phyloP scores from a whole-genome alignment of 2,797 vertebrate species.

The Denticeps clupeoides region DNA sequence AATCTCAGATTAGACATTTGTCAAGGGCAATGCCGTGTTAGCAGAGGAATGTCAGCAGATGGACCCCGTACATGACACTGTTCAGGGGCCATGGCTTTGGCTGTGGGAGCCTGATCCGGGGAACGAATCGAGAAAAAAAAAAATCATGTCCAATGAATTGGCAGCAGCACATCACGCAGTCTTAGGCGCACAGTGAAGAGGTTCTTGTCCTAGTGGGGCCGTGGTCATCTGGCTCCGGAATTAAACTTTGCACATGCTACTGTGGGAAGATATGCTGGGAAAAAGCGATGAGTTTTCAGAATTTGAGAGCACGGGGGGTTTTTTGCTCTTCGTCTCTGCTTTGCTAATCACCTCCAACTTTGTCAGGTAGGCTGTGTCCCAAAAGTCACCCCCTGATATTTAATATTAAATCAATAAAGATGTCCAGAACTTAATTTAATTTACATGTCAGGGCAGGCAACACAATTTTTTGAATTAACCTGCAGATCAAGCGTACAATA shows the following conservation, averaged over 20 bases:
- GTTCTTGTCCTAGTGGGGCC: too few relatives aligned
- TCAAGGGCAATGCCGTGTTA: constrained; percentile 24
- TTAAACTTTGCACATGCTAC: constrained; percentile 1
- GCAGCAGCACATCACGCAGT: too few relatives aligned
- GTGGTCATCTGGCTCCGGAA: not conserved
- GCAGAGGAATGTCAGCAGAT: constrained; percentile 27
- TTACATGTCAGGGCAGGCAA: too few relatives aligned
- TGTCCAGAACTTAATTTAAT: not conserved
- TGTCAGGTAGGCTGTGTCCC: constrained; percentile 5
- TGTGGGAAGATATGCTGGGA: not conserved
- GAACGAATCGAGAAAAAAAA: constrained; percentile 8
- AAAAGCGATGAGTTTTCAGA: constrained; percentile 10
- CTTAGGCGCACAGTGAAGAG: too few relatives aligned
- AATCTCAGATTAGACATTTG: constrained; percentile 18
- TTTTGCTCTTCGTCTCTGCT: not conserved
- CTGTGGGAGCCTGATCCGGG: constrained; percentile 14
- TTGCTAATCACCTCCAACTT: not conserved
- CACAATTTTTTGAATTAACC: too few relatives aligned
- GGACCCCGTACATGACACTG: constrained; percentile 30
- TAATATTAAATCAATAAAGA: not conserved
- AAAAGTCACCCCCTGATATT: not conserved
- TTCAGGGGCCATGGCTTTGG: constrained; percentile 41
- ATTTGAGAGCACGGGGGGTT: constrained; percentile 14
- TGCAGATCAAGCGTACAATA: too few relatives aligned
- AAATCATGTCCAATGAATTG: constrained; percentile 10